Percentiles rank a stretch among this genome's conserved stretches.
Evolutionary conservation across 1,140 invertebrate genomes (phyloP).

Genomic region (Orius insidiosus): DNA sequence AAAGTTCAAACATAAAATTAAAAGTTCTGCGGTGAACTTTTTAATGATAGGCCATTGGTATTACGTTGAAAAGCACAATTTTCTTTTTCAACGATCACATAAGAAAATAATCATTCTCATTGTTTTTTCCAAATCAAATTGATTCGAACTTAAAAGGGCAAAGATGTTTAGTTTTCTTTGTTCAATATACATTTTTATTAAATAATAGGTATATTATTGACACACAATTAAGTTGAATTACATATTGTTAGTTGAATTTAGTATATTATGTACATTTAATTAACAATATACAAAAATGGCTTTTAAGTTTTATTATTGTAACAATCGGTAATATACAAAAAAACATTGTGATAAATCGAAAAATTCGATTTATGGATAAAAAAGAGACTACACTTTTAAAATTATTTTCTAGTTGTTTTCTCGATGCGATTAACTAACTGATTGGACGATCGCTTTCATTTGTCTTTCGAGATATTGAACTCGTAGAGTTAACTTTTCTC

Average conservation of each 20-base stretch:
- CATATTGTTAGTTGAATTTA: background rate
- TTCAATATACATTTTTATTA: background rate
- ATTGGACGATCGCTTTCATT: constrained; percentile 30
- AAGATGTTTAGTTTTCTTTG: no score
- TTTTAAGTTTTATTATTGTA: background rate
- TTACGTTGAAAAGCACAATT: no score
- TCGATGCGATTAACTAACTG: background rate
- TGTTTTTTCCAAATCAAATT: no score
- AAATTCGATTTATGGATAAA: background rate
- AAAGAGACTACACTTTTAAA: background rate
- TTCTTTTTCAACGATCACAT: no score
- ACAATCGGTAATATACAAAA: no score
- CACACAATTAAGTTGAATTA: background rate
- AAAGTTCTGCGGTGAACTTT: no score
- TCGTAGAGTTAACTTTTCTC: constrained; percentile 45
- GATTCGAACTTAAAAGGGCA: no score
- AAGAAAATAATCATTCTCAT: no score
- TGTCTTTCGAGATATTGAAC: constrained; percentile 52
- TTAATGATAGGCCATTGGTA: no score
- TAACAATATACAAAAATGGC: background rate
- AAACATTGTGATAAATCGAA: background rate
- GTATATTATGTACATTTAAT: background rate
- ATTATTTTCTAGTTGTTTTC: background rate
- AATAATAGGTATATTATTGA: background rate
- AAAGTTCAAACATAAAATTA: no score